phyloP scores from a whole-genome alignment of 2,113 vertebrate species.

The Megaceryle maxima region DNA sequence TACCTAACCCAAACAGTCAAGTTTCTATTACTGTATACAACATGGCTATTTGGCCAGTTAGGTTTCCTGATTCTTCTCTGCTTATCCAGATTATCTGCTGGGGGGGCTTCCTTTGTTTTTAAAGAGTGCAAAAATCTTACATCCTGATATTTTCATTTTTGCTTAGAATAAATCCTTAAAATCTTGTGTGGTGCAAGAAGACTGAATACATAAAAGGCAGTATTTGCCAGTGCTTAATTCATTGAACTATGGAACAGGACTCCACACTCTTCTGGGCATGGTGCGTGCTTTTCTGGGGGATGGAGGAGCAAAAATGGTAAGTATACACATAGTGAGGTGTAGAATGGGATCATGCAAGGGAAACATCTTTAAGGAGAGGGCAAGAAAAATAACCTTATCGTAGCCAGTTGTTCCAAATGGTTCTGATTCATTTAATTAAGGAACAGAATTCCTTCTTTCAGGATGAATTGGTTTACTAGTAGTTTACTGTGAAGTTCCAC shows the following conservation, averaged over 20 bases:
- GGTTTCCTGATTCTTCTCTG: neutral
- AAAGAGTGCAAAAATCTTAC: neutral
- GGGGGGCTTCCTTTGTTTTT: neutral
- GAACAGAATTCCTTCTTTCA: neutral
- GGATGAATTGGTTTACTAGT: neutral
- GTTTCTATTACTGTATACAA: neutral
- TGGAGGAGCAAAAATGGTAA: neutral
- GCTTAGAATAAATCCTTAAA: neutral
- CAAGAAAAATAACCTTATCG: neutral
- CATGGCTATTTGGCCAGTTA: neutral
- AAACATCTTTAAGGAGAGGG: neutral
- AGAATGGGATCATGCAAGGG: neutral
- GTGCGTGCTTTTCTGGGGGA: neutral
- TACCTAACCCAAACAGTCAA: neutral
- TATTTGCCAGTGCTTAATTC: neutral
- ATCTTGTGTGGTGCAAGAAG: neutral
- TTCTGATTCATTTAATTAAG: neutral
- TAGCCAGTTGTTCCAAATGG: neutral
- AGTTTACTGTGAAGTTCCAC: neutral
- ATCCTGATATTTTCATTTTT: neutral
- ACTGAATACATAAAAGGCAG: neutral
- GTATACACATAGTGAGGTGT: neutral
- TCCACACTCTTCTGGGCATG: neutral
- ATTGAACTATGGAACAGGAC: neutral
- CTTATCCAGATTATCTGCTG: neutral